phyloP scores from a whole-genome alignment of 2,113 vertebrate species.

The Oncorhynchus nerka region DNA sequence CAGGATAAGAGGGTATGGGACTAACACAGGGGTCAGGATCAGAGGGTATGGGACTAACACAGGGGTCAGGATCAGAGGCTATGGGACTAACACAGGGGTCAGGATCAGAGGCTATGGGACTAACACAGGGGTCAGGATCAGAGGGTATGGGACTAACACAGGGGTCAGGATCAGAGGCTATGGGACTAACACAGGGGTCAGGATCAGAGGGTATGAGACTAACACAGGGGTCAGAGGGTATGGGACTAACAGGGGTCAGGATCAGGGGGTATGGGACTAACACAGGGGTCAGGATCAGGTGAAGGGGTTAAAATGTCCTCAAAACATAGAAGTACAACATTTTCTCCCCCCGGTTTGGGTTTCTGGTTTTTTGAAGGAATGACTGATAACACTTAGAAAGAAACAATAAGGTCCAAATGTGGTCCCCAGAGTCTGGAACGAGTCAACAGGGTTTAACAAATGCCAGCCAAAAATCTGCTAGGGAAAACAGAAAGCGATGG shows the following conservation, averaged over 20 bases:
- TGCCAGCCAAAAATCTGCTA: not conserved
- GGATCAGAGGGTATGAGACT: too few species aligned
- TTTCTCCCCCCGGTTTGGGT: constrained; percentile 16
- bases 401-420: constrained; percentile 57
- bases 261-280: not conserved
- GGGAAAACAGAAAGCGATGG: not conserved
- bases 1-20: too few species aligned
- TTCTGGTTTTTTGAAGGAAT: constrained; percentile 65
- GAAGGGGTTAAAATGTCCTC: not conserved
- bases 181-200: not conserved
- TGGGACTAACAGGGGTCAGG: too few species aligned
- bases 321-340: too few species aligned
- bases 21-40: too few species aligned
- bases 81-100: not conserved
- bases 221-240: too few species aligned
- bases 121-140: too few species aligned
- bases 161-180: too few species aligned
- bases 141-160: too few species aligned
- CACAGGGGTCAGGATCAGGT: not conserved
- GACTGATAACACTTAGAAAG: constrained; percentile 63
- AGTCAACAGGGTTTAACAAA: constrained; percentile 62
- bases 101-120: too few species aligned
- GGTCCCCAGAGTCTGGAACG: constrained; percentile 79
- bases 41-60: too few species aligned
- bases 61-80: too few species aligned